phyloP scores from a whole-genome alignment of 2,888 invertebrate genomes.

The Sinopyrophorus schimmeli region DNA sequence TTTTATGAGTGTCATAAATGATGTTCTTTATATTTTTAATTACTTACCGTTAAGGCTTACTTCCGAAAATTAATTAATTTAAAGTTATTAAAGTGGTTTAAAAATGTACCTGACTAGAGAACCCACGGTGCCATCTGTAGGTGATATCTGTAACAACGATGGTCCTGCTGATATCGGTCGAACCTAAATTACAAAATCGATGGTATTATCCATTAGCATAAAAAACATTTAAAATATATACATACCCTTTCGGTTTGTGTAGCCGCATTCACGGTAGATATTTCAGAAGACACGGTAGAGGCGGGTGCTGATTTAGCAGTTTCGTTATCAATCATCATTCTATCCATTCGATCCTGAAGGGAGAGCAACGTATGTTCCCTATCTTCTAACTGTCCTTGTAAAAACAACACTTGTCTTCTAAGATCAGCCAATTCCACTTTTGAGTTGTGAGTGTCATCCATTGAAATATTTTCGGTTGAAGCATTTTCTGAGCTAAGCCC shows the following conservation, averaged over 20 bases:
- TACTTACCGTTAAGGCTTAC: no score
- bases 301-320: conserved; percentile 55
- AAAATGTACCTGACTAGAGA: conserved; percentile 62
- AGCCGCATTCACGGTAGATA: conserved; percentile 75
- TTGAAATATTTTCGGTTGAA: conserved; percentile 41
- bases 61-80: conserved; percentile 5
- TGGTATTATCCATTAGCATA: not conserved
- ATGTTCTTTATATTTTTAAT: no score
- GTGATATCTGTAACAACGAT: conserved; percentile 58
- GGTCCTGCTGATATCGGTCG: conserved; percentile 64
- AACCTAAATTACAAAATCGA: conserved; percentile 50
- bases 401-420: conserved; percentile 78
- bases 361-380: conserved; percentile 80
- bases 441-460: conserved; percentile 56
- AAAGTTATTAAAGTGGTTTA: no score
- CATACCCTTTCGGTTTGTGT: conserved; percentile 86
- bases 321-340: conserved; percentile 49
- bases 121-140: conserved; percentile 58
- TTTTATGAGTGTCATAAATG: no score
- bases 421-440: conserved; percentile 73
- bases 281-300: conserved; percentile 52
- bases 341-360: conserved; percentile 76
- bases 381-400: conserved; percentile 87
- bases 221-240: not conserved
- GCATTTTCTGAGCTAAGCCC: conserved; percentile 57